These are phyloP conservation scores for Amphimallon solstitiale DNA, from an alignment of 2,888 invertebrate species.

Conservation along the genomic window DNA sequence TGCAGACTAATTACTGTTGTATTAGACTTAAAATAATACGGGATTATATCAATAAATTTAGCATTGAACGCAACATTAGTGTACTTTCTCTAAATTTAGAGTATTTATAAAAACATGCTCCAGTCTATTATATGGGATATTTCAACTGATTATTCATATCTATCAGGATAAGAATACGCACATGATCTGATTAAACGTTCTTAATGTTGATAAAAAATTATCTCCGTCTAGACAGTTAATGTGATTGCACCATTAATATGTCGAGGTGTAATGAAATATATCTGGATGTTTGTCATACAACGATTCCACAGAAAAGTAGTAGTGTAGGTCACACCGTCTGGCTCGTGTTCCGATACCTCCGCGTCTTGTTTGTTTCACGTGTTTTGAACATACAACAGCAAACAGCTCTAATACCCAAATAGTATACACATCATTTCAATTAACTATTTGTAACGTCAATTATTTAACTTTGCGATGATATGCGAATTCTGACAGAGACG, in stretches of 20 bases:
- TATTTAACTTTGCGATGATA: too few relatives aligned
- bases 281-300: slow-evolving; percentile 15
- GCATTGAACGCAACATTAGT: too few relatives aligned
- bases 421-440: not conserved
- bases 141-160: too few relatives aligned
- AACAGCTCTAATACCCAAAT: not conserved
- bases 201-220: slow-evolving; percentile 38
- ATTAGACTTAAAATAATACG: too few relatives aligned
- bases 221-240: slow-evolving; percentile 39
- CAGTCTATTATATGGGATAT: too few relatives aligned
- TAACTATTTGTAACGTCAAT: too few relatives aligned
- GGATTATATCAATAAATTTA: too few relatives aligned
- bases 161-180: not conserved
- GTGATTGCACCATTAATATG: slow-evolving; percentile 39
- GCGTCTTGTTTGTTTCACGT: not conserved
- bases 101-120: too few relatives aligned
- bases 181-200: slow-evolving; percentile 38
- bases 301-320: slow-evolving; percentile 15
- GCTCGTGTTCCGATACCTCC: slow-evolving; percentile 46
- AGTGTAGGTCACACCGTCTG: slow-evolving; percentile 59
- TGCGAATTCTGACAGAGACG: not conserved
- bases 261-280: slow-evolving; percentile 34
- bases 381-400: too few relatives aligned
- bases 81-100: too few relatives aligned
- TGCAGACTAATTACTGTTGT: too few relatives aligned